Percentiles rank a stretch among this genome's conserved stretches.
phyloP scores from a whole-genome alignment of 1,140 invertebrate genomes.

The Caenorhabditis tropicalis region DNA sequence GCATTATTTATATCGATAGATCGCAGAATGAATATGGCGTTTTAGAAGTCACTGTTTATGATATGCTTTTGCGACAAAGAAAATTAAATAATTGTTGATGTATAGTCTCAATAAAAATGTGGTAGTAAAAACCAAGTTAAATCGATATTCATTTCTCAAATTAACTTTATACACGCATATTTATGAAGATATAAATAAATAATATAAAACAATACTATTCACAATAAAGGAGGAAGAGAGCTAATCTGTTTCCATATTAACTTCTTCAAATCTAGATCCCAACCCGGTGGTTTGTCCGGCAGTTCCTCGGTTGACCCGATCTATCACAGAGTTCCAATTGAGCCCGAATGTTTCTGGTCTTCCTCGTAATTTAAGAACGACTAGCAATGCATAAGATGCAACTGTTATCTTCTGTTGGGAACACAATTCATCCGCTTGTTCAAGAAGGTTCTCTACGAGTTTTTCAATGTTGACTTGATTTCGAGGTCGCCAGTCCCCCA shows the following conservation, averaged over 20 bases:
- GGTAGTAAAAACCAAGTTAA: too few species aligned
- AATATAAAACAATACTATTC: neutral
- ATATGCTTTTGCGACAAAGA: too few species aligned
- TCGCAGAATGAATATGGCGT: too few species aligned
- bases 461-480: neutral
- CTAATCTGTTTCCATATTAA: neutral
- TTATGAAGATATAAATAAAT: neutral
- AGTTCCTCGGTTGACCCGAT: neutral
- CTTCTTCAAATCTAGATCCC: neutral
- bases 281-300: neutral
- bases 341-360: neutral
- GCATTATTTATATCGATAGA: neutral
- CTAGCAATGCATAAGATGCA: conserved; percentile 29
- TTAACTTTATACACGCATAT: neutral
- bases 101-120: too few species aligned
- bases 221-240: neutral
- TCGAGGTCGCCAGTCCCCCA: neutral
- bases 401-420: conserved; percentile 32
- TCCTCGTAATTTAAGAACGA: neutral
- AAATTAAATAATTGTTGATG: too few species aligned
- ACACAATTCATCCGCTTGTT: conserved; percentile 30
- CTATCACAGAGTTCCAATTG: conserved; percentile 8
- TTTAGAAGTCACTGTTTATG: too few species aligned
- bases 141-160: too few species aligned
- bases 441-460: neutral